Evolutionary conservation across 2,888 invertebrate species (phyloP), one percentile per base, ranked within the genome.

Genomic region (Drosophila rubida): DNA sequence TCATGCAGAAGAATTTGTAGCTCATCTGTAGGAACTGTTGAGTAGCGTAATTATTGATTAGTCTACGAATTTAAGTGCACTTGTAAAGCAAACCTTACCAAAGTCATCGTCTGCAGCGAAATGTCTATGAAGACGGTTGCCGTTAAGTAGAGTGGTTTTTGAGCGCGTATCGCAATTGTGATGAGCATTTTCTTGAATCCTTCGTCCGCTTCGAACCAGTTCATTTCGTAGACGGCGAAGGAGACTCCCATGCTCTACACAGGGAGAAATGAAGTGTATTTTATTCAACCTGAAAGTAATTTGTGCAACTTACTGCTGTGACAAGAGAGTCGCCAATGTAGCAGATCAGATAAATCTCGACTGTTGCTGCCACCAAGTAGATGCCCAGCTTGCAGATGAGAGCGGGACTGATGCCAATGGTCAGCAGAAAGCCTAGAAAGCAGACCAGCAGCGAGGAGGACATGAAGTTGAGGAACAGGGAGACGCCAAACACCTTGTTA

Each of bases 371-470:
- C 0, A 88, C 19, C 1, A 91, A 22, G 37, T 87, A 82, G 0
- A 90, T 11, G 0, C 72, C 42, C 25, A 84, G 67, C 51, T 89
- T 91, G 3, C 74, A 60, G 0, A 74, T 4, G 0, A 75, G 60
- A 5, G 81, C 80, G 0, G 77, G 50, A 4, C 63, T 70, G 0
- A 75, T 42, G 0, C 81, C 84, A 4, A 85, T 66, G 2, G 88
- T 90, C 55, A 89, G 78, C 61, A 89, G 89, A 53, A 91, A 90
- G 16, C 90, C 90, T 69, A 90, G 66, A 50, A 91, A 88, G 60
- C 91, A 91, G 44, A 91, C 89, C 4, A 89, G 65, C 19, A 91
- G 58, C 0, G 90, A 88, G 0, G 90, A 90, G 2, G 87, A 77
- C 4, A 87, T 39, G 30, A 90, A 87, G 51, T 91, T 91, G 7